phyloP scores from a whole-genome alignment of 2,113 vertebrate species.

The Tiliqua scincoides region DNA sequence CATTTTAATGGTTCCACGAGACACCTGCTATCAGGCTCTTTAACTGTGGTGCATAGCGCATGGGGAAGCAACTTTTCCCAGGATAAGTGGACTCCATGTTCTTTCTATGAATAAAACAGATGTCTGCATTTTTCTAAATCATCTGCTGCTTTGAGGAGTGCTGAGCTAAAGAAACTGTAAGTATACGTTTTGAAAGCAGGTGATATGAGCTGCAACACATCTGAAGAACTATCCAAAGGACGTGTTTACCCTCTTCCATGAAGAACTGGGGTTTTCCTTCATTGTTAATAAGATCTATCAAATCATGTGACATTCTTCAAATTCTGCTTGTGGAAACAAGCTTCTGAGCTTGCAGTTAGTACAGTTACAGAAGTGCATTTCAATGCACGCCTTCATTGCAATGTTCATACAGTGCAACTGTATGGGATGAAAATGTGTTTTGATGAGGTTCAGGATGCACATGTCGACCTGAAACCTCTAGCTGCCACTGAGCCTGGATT shows the following conservation, averaged over 20 bases:
- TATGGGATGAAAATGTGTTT: background rate
- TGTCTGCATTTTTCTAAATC: conserved; percentile 28
- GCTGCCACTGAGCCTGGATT: no score
- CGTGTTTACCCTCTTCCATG: background rate
- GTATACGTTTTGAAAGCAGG: conserved; percentile 4
- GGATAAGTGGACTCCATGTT: conserved; percentile 6
- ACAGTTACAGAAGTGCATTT: no score
- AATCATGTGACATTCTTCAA: background rate
- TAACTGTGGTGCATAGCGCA: background rate
- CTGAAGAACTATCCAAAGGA: rapidly evolving
- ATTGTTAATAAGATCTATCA: background rate
- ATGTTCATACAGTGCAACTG: background rate
- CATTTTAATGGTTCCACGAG: conserved; percentile 26
- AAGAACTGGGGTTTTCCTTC: background rate
- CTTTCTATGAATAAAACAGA: conserved; percentile 21
- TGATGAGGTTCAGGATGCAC: background rate
- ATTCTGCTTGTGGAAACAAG: no score
- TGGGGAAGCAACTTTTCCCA: conserved; percentile 30
- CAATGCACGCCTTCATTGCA: background rate
- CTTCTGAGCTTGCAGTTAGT: no score
- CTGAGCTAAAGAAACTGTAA: conserved; percentile 12
- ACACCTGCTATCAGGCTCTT: conserved; percentile 35
- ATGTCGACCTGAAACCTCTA: background rate
- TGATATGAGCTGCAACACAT: background rate
- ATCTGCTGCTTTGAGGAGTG: background rate